Percentiles rank a stretch among this genome's conserved stretches.
Conservation (phyloP, 2,888 invertebrate species). For the Stenoptilia bipunctidactyla region DNA sequence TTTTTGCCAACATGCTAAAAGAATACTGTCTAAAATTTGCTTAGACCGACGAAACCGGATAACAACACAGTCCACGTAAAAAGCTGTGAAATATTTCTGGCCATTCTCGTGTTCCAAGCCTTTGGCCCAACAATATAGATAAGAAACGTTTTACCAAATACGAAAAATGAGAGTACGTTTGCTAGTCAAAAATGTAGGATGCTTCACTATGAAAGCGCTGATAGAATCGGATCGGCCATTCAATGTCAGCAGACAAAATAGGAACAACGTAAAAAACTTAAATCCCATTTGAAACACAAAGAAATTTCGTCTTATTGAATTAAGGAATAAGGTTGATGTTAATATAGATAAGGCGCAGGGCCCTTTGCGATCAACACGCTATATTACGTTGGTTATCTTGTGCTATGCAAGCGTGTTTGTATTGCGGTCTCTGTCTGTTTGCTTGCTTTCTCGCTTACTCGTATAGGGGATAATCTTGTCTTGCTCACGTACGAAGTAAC, state of each 20-base stretch:
- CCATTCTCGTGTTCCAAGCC: background rate
- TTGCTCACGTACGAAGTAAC: slow-evolving; percentile 30
- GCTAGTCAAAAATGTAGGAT: slow-evolving; percentile 17
- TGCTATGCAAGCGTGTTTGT: slow-evolving; percentile 22
- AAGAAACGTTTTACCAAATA: slow-evolving; percentile 12
- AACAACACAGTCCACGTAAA: no score
- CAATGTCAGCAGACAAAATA: slow-evolving; percentile 27
- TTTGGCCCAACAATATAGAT: slow-evolving; percentile 2
- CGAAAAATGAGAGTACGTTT: slow-evolving; percentile 18
- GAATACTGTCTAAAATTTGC: no score
- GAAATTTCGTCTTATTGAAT: background rate
- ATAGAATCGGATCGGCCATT: slow-evolving; percentile 41
- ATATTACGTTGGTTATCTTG: slow-evolving; percentile 11
- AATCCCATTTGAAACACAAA: no score
- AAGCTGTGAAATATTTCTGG: no score
- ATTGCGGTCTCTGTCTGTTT: slow-evolving; percentile 37
- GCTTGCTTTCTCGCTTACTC: slow-evolving; percentile 26
- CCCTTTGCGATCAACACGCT: slow-evolving; percentile 17
- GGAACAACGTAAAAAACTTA: background rate
- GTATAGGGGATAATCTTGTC: slow-evolving; percentile 16
- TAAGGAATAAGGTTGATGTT: background rate
- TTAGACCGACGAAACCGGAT: no score
- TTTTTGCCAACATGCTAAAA: no score
- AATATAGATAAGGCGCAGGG: slow-evolving; percentile 5
- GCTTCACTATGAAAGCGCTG: slow-evolving; percentile 28